A percentile compares a stretch with the other conserved stretches of the same genome.
Conservation (phyloP, 2,888 invertebrate species). For the Cheilosia urbana region DNA sequence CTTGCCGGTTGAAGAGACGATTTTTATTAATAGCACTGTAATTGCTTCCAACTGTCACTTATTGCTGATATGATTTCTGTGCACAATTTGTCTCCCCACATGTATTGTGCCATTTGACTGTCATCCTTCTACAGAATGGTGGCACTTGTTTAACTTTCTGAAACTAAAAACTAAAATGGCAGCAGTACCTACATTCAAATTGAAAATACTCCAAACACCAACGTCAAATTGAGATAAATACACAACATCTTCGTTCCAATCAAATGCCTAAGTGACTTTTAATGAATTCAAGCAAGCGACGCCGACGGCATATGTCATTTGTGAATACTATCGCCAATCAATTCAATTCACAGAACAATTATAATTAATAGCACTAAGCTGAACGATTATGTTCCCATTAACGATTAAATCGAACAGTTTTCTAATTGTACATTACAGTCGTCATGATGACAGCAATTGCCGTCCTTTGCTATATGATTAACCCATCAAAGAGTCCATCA, state of each 20-base stretch:
- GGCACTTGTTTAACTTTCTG: too few relatives aligned
- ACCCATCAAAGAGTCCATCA: conserved; percentile 14
- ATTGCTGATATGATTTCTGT: too few relatives aligned
- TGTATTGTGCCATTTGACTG: too few relatives aligned
- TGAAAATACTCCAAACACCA: too few relatives aligned
- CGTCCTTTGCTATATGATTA: conserved; percentile 13
- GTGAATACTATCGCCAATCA: conserved; percentile 18
- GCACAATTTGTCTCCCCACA: too few relatives aligned
- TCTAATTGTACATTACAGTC: conserved; percentile 42
- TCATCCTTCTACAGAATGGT: too few relatives aligned
- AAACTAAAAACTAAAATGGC: too few relatives aligned
- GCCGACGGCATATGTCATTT: background rate
- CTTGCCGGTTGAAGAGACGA: too few relatives aligned
- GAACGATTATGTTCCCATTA: conserved; percentile 54
- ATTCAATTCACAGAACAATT: conserved; percentile 34
- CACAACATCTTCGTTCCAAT: background rate
- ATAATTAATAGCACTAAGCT: conserved; percentile 25
- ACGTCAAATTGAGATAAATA: background rate
- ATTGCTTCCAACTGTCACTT: too few relatives aligned
- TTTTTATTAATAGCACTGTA: too few relatives aligned
- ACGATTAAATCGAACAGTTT: conserved; percentile 53
- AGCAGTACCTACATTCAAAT: too few relatives aligned
- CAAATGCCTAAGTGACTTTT: background rate
- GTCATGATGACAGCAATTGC: conserved; percentile 45
- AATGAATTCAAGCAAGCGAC: background rate